These are phyloP conservation scores for Luehdorfia chinensis DNA, from an alignment of 1,140 invertebrate genomes.

Conservation along the genomic window DNA sequence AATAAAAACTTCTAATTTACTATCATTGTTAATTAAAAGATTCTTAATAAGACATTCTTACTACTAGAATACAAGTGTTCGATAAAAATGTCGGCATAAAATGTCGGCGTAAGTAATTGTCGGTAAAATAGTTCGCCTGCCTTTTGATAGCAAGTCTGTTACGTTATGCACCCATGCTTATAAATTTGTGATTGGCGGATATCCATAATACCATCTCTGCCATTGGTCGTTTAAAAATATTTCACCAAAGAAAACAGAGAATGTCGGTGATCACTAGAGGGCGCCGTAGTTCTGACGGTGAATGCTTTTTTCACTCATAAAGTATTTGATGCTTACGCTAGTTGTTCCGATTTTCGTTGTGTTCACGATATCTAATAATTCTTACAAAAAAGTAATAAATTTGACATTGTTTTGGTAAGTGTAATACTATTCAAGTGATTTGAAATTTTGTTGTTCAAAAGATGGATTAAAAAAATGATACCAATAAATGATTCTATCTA, in stretches of 20 bases:
- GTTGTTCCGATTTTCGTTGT: slow-evolving; percentile 65
- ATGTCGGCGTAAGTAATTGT: slow-evolving; percentile 40
- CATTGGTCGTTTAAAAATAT: slow-evolving; percentile 33
- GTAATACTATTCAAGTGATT: slow-evolving; percentile 24
- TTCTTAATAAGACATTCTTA: too few relatives aligned
- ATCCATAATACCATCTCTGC: neutral
- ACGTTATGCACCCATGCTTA: slow-evolving; percentile 20
- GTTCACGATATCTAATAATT: slow-evolving; percentile 41
- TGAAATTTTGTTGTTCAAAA: neutral
- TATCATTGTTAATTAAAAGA: too few relatives aligned
- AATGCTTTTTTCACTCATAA: slow-evolving; percentile 60
- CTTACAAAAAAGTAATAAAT: slow-evolving; percentile 52
- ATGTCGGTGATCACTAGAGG: slow-evolving; percentile 49
- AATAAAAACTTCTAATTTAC: too few relatives aligned
- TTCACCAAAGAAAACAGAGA: slow-evolving; percentile 37
- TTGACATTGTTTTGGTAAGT: slow-evolving; percentile 68
- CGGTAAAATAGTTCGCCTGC: slow-evolving; percentile 40
- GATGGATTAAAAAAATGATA: neutral
- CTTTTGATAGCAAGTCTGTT: slow-evolving; percentile 40
- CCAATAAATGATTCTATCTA: neutral
- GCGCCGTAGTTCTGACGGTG: slow-evolving; percentile 45
- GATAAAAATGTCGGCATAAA: slow-evolving; percentile 48
- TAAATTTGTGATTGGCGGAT: slow-evolving; percentile 33
- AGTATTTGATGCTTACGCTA: slow-evolving; percentile 56
- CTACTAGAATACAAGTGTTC: too few relatives aligned